A percentile compares a stretch with the other conserved stretches of the same genome.
Evolutionary conservation across 2,797 vertebrate species (phyloP).

Genomic region (Xiphophorus birchmanni): DNA sequence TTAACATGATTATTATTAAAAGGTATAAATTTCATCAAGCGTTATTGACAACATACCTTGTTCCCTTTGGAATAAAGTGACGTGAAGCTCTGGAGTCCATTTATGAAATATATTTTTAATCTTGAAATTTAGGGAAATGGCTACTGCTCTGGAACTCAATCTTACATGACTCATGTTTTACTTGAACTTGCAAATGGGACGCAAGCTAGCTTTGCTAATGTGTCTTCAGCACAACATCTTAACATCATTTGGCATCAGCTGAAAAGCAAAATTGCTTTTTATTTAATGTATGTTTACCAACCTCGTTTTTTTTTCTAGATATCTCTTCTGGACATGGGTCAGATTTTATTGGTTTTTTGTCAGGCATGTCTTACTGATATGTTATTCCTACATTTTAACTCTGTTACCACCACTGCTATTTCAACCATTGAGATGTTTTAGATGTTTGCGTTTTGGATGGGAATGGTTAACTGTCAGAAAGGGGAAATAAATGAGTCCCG

Average conservation of each 20-base stretch:
- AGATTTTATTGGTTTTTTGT: too few species aligned
- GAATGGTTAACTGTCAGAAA: too few species aligned
- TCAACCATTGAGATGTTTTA: too few species aligned
- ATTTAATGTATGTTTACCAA: background rate
- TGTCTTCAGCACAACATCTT: too few species aligned
- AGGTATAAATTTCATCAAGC: background rate
- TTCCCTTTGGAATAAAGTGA: background rate
- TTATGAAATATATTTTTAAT: background rate
- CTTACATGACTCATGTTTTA: background rate
- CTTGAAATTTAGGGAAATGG: background rate
- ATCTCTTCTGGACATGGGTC: too few species aligned
- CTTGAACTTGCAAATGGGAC: background rate
- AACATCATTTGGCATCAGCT: background rate
- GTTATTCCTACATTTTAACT: too few species aligned
- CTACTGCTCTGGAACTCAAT: background rate
- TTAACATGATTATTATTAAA: background rate
- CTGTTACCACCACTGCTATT: too few species aligned
- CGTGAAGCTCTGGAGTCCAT: background rate
- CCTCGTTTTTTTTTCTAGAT: too few species aligned
- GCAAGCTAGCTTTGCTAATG: background rate
- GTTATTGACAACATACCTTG: background rate
- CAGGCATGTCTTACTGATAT: too few species aligned
- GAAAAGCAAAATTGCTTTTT: background rate
- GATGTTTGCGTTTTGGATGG: too few species aligned
- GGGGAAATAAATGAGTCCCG: too few species aligned